Base-by-base conservation (phyloP, 2,797 vertebrate genomes). In the Anguilla anguilla region DNA sequence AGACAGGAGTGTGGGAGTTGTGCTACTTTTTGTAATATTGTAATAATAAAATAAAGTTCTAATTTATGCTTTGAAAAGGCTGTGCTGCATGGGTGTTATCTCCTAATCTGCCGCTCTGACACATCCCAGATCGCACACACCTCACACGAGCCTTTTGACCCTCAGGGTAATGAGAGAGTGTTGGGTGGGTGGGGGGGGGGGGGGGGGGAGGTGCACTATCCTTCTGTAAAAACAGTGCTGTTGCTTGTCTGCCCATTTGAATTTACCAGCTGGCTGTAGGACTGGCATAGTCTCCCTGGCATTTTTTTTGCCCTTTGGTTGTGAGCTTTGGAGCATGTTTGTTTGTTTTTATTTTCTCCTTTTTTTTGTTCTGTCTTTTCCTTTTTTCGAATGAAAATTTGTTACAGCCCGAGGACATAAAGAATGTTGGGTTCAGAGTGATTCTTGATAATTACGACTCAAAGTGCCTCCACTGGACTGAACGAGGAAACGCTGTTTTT, bases 1-100 rank as follows among this genome's bases (percentile, higher is more conserved):
- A 96, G 96, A 96, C 57, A 59, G 15, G 57, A 59, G 97, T 90
- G 96, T 96, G 96, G 96, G 96, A 98, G 97, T 97, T 97, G 96
- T 97, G 97, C 97, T 98, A 98, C 98, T 98, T 98, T 98, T 96
- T 99, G 97, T 98, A 98, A 98, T 97, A 97, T 95, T 96, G 95
- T 96, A 96, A 96, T 96, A 96, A 96, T 96, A 96, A 97, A 97
- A 97, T 97, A 97, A 97, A 97, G 94, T 97, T 97, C 97, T 98
- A 97, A 98, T 97, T 98, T 98, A 98, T 98, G 96, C 96, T 97
- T 96, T 96, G 92, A 95, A 84, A 88, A 35, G 86, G 49, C 87
- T 91, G 61, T 83, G 88, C 82, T 86, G 82, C 64, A 84, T 53
- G n/a, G 69, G 57, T n/a, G 81, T 86, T 79, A 43, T 46, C 61